Percentiles rank a stretch among this genome's conserved stretches.
These are phyloP conservation scores for Hystrix brachyura DNA, from an alignment of 2,113 vertebrate species.

Conservation along the genomic window DNA sequence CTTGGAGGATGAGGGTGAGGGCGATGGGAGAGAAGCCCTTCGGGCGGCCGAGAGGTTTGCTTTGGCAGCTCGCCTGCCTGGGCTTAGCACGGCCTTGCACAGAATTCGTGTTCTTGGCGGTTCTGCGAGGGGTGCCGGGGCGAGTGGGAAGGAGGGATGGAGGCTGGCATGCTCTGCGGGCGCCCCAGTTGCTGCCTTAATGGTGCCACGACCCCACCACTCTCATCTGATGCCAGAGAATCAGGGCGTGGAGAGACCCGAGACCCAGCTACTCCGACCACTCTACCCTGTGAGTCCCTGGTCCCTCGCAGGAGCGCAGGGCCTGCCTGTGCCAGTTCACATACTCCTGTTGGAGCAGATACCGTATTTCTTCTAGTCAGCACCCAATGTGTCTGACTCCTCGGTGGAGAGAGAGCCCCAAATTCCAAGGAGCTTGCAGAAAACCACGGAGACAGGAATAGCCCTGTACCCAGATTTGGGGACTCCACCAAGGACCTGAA, in stretches of 20 bases:
- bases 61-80: slow-evolving; percentile 75
- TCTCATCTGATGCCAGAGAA: background rate
- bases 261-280: background rate
- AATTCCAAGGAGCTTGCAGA: background rate
- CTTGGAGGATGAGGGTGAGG: background rate
- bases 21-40: background rate
- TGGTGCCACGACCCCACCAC: background rate
- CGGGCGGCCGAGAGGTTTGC: slow-evolving; percentile 67
- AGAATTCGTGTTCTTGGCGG: slow-evolving; percentile 68
- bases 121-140: slow-evolving; percentile 59
- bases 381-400: background rate
- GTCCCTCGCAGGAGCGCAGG: background rate
- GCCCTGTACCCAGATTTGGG: background rate
- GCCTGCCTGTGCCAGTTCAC: background rate
- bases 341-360: background rate
- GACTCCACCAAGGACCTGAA: background rate
- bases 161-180: background rate
- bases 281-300: background rate
- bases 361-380: background rate
- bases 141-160: slow-evolving; percentile 9
- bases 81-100: slow-evolving; percentile 75
- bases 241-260: background rate
- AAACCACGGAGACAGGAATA: background rate
- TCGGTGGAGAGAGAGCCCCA: background rate
- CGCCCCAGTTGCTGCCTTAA: background rate